Evolutionary conservation across 2,888 invertebrate genomes (phyloP), one percentile per base, ranked within the genome.

Genomic region (Trissolcus japonicus): DNA sequence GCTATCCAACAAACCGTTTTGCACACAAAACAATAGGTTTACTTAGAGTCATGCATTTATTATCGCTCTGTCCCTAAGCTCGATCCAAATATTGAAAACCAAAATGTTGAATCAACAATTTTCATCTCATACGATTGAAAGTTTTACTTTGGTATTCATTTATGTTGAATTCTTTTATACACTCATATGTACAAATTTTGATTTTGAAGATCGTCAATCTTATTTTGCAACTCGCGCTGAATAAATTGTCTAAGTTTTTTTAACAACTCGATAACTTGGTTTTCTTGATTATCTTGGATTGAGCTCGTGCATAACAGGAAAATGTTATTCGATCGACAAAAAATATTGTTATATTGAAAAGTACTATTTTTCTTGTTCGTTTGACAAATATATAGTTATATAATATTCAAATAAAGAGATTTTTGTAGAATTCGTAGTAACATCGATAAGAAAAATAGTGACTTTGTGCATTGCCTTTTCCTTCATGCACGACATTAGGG

Each of bases 31-130:
- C 50, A 63, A 73, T 67, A 56, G 51, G 60, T 73, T 78, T 69
- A 78, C 46, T 54, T 72, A 63, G 35, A 35, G 72, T 68, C 60
- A 65, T 77, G 72, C 77, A 73, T 77, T 77, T 77, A 77, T 73
- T 54, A 60, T 68, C 29, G 19, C 57, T 57, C 63, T 67, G 21
- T 62, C 50, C 46, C 43, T 21, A 35, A 54, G 67, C 68, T 77
- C 72, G 68, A 73, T 77, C 63, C 60, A 73, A 72, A 65, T 54
- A 65, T 40, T 43, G 41, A 41, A 65, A 66, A 11, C 46, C 7
- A 46, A 14, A 46, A 1, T 2, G 4, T 43, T 43, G 1, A 43
- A 2, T 43, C n/a, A 14, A 6, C 9, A 7, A 14, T 50, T 50
- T 50, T 50, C 16, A 11, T 17, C n/a, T 17, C 4, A 17, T 4